Percentiles rank a stretch among this genome's conserved stretches.
These are phyloP conservation scores for Acholoe squamosa DNA, from an alignment of 2,888 invertebrate species.

Conservation along the genomic window DNA sequence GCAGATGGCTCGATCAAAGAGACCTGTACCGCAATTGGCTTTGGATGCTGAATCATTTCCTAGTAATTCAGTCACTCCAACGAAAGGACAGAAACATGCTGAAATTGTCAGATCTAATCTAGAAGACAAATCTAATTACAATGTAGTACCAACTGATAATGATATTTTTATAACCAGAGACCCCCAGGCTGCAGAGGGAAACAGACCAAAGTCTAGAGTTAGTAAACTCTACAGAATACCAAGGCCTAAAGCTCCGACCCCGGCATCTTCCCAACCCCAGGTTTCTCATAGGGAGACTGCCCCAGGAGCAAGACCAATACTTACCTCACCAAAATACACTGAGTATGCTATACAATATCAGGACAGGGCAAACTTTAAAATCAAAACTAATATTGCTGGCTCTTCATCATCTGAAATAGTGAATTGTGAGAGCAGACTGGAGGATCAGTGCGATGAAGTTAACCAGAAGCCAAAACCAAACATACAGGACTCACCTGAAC, in stretches of 20 bases:
- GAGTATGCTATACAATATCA: constrained; percentile 40
- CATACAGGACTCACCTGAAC: background rate
- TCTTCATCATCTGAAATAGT: background rate
- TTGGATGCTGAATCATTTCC: no score
- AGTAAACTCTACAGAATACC: background rate
- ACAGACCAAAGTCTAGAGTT: background rate
- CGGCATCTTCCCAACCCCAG: background rate
- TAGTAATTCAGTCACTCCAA: no score
- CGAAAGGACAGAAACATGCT: no score
- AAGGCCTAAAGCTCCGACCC: background rate
- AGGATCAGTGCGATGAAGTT: background rate
- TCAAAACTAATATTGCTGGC: background rate
- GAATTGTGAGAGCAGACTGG: background rate
- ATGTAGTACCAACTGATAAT: background rate
- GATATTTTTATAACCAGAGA: background rate
- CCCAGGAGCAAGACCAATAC: background rate
- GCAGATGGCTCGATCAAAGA: no score
- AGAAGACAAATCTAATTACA: no score
- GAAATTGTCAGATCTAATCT: no score
- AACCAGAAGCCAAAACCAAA: background rate
- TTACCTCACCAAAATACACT: constrained; percentile 24
- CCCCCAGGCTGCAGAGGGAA: background rate
- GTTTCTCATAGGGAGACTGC: background rate
- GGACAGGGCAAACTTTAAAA: background rate
- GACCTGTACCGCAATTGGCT: no score